phyloP scores from a whole-genome alignment of 1,140 invertebrate species.

The Stegodyphus dumicola region DNA sequence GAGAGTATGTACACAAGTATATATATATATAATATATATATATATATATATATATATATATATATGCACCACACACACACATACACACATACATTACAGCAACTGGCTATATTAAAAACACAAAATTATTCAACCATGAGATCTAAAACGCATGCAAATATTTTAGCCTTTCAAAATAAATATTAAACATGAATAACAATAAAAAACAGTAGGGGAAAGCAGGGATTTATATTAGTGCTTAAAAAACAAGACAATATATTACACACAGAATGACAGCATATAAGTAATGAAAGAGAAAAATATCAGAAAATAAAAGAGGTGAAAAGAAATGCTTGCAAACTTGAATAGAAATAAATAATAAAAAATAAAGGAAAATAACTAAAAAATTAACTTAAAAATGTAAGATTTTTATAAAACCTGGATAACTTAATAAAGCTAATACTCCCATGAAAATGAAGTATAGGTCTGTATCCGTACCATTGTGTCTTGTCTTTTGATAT shows the following conservation, averaged over 20 bases:
- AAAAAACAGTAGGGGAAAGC: not conserved
- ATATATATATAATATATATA: too few relatives aligned
- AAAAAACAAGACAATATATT: too few relatives aligned
- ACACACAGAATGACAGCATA: not conserved
- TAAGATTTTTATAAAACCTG: conserved; percentile 8
- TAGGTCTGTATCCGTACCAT: conserved; percentile 51
- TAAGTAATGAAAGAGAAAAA: not conserved
- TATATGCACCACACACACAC: too few relatives aligned
- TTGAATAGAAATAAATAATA: conserved; percentile 7
- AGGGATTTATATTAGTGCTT: too few relatives aligned
- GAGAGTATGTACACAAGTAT: too few relatives aligned
- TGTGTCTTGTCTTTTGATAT: conserved; percentile 57
- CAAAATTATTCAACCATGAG: too few relatives aligned
- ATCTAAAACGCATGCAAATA: too few relatives aligned
- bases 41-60: too few relatives aligned
- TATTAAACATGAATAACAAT: not conserved
- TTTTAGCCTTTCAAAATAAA: too few relatives aligned
- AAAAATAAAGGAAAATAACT: not conserved
- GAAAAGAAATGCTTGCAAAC: too few relatives aligned
- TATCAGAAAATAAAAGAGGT: not conserved
- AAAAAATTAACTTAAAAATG: conserved; percentile 11
- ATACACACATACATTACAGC: too few relatives aligned
- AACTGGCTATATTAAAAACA: too few relatives aligned
- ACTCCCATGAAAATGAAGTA: conserved; percentile 46
- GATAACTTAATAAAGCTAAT: conserved; percentile 34